Conservation (phyloP, 2,888 invertebrate species). For the Agrotis puta region DNA sequence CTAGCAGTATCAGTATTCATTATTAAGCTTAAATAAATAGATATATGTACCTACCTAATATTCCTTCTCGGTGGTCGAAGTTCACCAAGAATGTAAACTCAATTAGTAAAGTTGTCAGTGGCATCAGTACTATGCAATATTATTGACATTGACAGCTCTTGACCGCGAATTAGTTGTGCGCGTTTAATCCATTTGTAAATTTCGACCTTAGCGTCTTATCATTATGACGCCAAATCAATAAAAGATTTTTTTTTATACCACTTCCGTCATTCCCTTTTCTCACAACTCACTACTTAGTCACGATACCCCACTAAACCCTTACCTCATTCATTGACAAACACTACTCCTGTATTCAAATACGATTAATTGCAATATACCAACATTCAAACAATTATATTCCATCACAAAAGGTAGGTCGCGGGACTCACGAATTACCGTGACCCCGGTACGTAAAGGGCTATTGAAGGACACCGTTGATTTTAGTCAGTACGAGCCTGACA, state of each 20-base stretch:
- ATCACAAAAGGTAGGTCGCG: slow-evolving; percentile 74
- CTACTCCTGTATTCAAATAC: slow-evolving; percentile 63
- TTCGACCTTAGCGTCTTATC: background rate
- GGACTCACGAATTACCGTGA: too few species aligned
- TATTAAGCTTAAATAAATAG: too few species aligned
- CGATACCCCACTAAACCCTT: too few species aligned
- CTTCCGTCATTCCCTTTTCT: too few species aligned
- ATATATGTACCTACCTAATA: too few species aligned
- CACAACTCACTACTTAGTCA: too few species aligned
- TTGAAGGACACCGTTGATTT: too few species aligned
- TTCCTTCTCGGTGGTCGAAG: too few species aligned
- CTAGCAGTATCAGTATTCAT: too few species aligned
- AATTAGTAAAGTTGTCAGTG: background rate
- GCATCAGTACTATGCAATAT: background rate
- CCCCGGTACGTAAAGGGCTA: too few species aligned
- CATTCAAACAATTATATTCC: slow-evolving; percentile 84
- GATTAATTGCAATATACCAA: slow-evolving; percentile 84
- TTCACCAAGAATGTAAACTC: background rate
- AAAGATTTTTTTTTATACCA: too few species aligned
- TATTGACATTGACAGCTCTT: background rate
- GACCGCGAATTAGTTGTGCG: background rate
- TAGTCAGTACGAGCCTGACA: too few species aligned
- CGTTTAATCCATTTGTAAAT: background rate
- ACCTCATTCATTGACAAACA: slow-evolving; percentile 28
- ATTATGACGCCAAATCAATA: background rate